Conservation (phyloP, 2,797 vertebrate genomes). For the Manis javanica region DNA sequence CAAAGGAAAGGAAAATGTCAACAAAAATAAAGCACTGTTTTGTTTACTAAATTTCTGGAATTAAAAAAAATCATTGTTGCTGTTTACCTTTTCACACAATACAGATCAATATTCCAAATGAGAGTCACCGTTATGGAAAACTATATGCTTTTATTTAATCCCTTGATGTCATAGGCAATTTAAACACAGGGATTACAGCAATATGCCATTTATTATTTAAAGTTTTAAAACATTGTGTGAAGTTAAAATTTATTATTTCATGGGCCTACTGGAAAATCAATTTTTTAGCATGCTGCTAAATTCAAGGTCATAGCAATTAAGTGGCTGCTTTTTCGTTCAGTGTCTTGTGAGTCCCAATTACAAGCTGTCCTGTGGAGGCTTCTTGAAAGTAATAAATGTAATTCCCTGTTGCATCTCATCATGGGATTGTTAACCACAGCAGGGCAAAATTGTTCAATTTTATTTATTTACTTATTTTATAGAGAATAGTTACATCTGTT, state of each 20-base stretch:
- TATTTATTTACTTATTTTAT: background rate
- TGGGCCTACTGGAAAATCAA: background rate
- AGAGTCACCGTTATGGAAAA: background rate
- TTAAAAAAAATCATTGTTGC: background rate
- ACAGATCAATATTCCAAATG: background rate
- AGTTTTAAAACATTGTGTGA: background rate
- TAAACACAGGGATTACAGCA: background rate
- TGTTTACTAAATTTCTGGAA: background rate
- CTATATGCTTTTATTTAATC: background rate
- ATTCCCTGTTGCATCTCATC: background rate
- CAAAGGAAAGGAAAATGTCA: background rate
- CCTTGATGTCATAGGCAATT: background rate
- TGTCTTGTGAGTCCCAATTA: background rate
- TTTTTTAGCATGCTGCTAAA: constrained; percentile 19
- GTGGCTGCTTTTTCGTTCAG: background rate
- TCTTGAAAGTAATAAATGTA: constrained; percentile 19
- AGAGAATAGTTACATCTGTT: background rate
- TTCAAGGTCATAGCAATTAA: constrained; percentile 4
- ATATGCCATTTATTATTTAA: background rate
- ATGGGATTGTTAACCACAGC: background rate
- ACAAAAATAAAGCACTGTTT: background rate
- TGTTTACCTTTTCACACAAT: background rate
- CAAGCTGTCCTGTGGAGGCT: background rate
- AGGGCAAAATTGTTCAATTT: background rate
- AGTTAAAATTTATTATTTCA: background rate